Evolutionary conservation across 53 echinoderm and acorn worm species (phyloP).

Genomic region (Temnopleurus reevesii): DNA sequence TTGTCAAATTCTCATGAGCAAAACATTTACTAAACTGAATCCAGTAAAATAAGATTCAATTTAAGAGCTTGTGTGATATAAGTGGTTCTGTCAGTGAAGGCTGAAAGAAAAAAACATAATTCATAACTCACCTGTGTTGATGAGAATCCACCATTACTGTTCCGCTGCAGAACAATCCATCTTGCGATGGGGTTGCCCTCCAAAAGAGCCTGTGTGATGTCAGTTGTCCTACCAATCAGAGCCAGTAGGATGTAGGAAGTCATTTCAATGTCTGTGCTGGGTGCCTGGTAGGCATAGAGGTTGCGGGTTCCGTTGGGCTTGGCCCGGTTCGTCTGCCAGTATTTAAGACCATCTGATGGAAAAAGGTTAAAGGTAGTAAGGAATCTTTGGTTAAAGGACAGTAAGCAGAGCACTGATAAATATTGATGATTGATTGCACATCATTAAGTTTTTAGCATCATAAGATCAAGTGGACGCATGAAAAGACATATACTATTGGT

Average conservation of each 20-base stretch:
- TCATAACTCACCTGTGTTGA: slow-evolving; percentile 80
- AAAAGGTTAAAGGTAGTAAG: not conserved
- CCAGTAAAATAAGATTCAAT: no score
- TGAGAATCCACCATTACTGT: slow-evolving; percentile 79
- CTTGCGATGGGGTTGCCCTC: slow-evolving; percentile 63
- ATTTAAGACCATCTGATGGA: slow-evolving; percentile 62
- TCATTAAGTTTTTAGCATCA: no score
- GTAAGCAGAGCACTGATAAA: no score
- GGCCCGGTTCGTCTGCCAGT: slow-evolving; percentile 72
- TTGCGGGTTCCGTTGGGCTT: not conserved
- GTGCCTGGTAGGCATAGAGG: slow-evolving; percentile 60
- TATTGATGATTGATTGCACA: no score
- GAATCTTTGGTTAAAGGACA: no score
- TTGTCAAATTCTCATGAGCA: no score
- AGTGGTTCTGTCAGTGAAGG: no score
- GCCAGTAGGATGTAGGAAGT: slow-evolving; percentile 77
- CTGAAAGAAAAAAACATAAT: no score
- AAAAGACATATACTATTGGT: no score
- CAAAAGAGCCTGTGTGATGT: slow-evolving; percentile 49
- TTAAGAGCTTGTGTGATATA: no score
- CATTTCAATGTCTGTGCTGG: slow-evolving; percentile 90
- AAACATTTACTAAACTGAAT: no score
- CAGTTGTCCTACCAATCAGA: not conserved
- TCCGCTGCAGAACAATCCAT: slow-evolving; percentile 74
- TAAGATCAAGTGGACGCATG: no score